A percentile compares a stretch with the other conserved stretches of the same genome.
Conservation (phyloP, 1,140 invertebrate species). For the Papilio machaon region DNA sequence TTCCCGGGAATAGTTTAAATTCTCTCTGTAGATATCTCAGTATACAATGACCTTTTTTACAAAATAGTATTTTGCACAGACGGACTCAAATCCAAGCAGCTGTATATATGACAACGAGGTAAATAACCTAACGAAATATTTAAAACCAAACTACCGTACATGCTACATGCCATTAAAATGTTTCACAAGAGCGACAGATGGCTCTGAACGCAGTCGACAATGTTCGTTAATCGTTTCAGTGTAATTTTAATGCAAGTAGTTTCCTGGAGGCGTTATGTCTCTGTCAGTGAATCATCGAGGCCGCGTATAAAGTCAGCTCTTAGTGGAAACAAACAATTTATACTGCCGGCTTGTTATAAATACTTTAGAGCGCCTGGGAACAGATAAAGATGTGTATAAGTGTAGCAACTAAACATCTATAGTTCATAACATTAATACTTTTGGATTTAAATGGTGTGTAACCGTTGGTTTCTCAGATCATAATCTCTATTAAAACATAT, state of each 20-base stretch:
- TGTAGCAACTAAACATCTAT: neutral
- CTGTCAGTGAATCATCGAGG: slow-evolving; percentile 21
- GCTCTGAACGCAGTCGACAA: slow-evolving; percentile 3
- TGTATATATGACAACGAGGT: no score
- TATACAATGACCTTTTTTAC: no score
- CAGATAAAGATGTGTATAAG: neutral
- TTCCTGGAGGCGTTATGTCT: slow-evolving; percentile 22
- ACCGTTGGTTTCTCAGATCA: no score
- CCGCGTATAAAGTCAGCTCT: neutral
- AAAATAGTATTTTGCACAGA: no score
- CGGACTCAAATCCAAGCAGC: no score
- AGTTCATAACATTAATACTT: neutral
- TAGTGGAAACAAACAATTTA: slow-evolving; percentile 12
- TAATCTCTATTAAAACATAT: no score
- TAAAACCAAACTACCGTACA: neutral
- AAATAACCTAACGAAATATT: no score
- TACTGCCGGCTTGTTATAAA: slow-evolving; percentile 8
- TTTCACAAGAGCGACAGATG: slow-evolving; percentile 13
- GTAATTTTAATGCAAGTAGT: slow-evolving; percentile 12
- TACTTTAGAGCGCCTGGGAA: neutral
- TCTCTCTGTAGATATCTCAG: no score
- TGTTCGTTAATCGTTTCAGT: slow-evolving; percentile 17
- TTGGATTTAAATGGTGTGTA: neutral
- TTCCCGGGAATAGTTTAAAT: no score
- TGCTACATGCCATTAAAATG: neutral